Evolutionary conservation across 2,888 invertebrate species (phyloP).

Genomic region (Dendrolimus pini): DNA sequence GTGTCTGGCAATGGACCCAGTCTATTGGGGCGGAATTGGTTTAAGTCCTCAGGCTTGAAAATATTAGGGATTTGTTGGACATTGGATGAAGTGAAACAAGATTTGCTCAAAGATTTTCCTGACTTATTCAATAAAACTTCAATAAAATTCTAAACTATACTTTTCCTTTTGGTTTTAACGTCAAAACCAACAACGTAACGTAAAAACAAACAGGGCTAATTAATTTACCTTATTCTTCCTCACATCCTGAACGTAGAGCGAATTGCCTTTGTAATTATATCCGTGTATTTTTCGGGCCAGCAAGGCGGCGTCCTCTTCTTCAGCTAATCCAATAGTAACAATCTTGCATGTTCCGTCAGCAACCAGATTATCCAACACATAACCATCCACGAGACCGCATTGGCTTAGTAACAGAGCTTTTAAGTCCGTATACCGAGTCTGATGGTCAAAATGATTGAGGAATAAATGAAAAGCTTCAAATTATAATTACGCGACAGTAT

Average conservation of each 20-base stretch:
- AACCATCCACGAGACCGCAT: slow-evolving; percentile 26
- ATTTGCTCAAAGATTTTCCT: no score
- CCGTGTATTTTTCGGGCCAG: slow-evolving; percentile 31
- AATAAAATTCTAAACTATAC: no score
- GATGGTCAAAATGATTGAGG: neutral
- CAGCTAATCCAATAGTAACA: slow-evolving; percentile 34
- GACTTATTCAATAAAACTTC: no score
- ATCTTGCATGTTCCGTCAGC: slow-evolving; percentile 19
- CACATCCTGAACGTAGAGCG: slow-evolving; percentile 27
- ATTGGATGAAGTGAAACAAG: no score
- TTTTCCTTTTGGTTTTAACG: no score
- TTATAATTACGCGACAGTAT: neutral
- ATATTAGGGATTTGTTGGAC: no score
- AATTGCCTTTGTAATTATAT: slow-evolving; percentile 21
- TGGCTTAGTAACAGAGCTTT: slow-evolving; percentile 27
- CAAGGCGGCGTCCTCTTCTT: slow-evolving; percentile 31
- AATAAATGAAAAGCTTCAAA: no score
- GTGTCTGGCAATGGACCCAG: no score
- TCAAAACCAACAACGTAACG: no score
- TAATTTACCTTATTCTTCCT: slow-evolving; percentile 23
- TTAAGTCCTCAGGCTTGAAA: no score
- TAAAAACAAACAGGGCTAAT: no score
- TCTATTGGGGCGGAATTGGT: no score
- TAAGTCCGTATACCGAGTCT: slow-evolving; percentile 29
- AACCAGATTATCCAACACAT: slow-evolving; percentile 33